Percentiles rank a stretch among this genome's conserved stretches.
Evolutionary conservation across 1,140 invertebrate genomes (phyloP).

Genomic region (Papilio helenus): DNA sequence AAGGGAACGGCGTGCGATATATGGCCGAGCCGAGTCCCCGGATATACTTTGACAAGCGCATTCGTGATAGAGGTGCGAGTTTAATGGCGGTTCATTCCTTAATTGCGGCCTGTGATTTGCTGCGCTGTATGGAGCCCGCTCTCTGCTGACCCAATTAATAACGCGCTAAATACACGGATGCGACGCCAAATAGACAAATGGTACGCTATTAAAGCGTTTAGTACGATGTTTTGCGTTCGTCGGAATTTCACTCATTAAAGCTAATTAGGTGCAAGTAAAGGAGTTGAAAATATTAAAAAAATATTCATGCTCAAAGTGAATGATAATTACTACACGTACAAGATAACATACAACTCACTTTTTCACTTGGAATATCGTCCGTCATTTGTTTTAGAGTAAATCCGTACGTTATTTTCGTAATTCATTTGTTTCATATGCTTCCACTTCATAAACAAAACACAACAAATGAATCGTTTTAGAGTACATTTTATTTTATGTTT

Average conservation of each 20-base stretch:
- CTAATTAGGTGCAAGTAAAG: neutral
- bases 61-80: constrained; percentile 46
- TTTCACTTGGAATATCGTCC: neutral
- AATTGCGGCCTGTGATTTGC: constrained; percentile 46
- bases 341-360: neutral
- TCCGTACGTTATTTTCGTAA: neutral
- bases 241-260: neutral
- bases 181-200: constrained; percentile 36
- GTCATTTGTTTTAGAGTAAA: neutral
- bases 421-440: neutral
- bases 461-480: neutral
- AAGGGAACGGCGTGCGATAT: constrained; percentile 51
- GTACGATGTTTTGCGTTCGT: neutral
- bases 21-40: constrained; percentile 48
- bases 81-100: constrained; percentile 44
- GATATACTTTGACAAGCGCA: constrained; percentile 51
- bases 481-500: neutral
- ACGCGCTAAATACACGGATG: constrained; percentile 13
- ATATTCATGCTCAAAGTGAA: neutral
- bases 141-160: constrained; percentile 30
- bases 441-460: neutral
- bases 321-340: neutral
- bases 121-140: constrained; percentile 27
- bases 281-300: neutral
- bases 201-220: neutral